Evolutionary conservation across 2,888 invertebrate genomes (phyloP), one percentile per base, ranked within the genome.

Genomic region (Drosophila kambysellisi): DNA sequence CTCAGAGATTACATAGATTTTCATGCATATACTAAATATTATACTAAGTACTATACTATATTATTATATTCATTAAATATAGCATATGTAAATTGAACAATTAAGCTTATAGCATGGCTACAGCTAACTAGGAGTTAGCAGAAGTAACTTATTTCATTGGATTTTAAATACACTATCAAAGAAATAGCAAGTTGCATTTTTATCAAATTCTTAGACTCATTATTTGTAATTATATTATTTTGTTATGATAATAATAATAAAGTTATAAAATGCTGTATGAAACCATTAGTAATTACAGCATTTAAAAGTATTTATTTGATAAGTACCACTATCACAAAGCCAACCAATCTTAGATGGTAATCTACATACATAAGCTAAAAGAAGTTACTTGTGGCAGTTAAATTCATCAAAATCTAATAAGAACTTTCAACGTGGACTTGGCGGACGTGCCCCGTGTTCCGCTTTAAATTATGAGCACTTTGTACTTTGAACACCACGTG

Each of bases 401-500:
- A 57, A n/a, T 32, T 57, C 30, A 20, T 41, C 20, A 57, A 30
- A 41, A 9, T n/a, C n/a, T 3, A 30, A 5, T 56, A 41, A 39
- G 37, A 41, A 29, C 30, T 30, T 56, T 29, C 11, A 25, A 53
- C 33, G 33, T 33, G 29, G 33, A 32, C 25, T 43, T 57, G 20
- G 15, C 57, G 25, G 32, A 17, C 54, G 25, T 25, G 54, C 29
- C 37, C 35, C 54, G 15, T 39, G 56, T 52, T 51, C 58, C 41
- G 25, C 12, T 30, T 53, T 32, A 46, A 61, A 17, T 43, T 52
- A 30, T 20, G 41, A 57, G 41, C 39, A 39, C 39, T 50, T 35
- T 61, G 43, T 35, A 54, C n/a, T 33, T 54, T 51, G 37, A 35
- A 41, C 41, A 48, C 35, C 61, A 68, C 65, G 51, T 62, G 69